Conservation (phyloP, 2,797 vertebrate species). For the Pantherophis vulpinus region DNA sequence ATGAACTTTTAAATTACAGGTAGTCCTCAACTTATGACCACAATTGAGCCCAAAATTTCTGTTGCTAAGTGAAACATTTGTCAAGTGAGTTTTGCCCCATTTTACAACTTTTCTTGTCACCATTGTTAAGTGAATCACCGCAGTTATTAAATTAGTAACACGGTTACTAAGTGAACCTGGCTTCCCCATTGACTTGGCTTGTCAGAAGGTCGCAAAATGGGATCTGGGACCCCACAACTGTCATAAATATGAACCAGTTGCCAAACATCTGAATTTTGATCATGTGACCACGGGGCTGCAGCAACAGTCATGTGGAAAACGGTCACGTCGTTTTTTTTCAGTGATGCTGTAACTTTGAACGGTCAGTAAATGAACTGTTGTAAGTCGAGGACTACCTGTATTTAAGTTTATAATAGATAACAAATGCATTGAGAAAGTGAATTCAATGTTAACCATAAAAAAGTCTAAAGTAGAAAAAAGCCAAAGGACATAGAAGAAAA, state of each 20-base stretch:
- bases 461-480: not conserved
- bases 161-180: not conserved
- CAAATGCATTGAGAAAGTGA: not conserved
- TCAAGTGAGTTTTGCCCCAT: no score
- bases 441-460: not conserved
- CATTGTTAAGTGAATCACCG: not conserved
- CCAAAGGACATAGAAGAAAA: not conserved
- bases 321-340: not conserved
- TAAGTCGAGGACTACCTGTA: no score
- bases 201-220: not conserved
- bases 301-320: not conserved
- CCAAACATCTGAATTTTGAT: not conserved
- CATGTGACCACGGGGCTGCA: not conserved
- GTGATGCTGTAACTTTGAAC: not conserved
- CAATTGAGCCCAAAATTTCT: no score
- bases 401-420: not conserved
- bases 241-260: not conserved
- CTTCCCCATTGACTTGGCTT: not conserved
- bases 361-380: no score
- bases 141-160: not conserved
- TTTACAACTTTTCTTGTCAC: not conserved
- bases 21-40: no score
- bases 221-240: not conserved
- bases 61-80: no score
- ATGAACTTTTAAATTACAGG: not conserved